Evolutionary conservation across 1,140 invertebrate species (phyloP).

Genomic region (Anagrus nilaparvatae): DNA sequence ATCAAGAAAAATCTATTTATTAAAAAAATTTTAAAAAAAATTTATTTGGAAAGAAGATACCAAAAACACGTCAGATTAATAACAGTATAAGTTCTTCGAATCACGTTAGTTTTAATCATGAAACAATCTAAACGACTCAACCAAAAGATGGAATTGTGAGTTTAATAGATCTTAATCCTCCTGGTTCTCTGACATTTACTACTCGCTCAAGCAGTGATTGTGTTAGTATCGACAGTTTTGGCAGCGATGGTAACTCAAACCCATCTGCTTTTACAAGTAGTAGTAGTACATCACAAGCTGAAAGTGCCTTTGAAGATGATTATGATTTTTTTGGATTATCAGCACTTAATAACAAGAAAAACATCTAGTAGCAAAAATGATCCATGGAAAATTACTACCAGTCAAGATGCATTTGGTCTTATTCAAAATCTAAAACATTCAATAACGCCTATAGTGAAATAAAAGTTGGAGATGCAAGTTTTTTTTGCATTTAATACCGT

Average conservation of each 20-base stretch:
- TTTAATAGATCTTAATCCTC: constrained; percentile 44
- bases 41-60: no score
- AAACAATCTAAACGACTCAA: constrained; percentile 1
- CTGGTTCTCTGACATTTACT: constrained; percentile 61
- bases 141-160: constrained; percentile 10
- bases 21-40: constrained; percentile 33
- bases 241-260: constrained; percentile 56
- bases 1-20: constrained; percentile 30
- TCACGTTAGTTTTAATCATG: no score
- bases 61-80: no score
- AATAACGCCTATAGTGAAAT: constrained; percentile 15
- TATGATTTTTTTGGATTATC: constrained; percentile 49
- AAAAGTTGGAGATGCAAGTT: constrained; percentile 21
- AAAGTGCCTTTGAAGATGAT: constrained; percentile 68
- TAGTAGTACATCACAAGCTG: constrained; percentile 59
- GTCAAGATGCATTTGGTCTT: constrained; percentile 32
- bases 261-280: constrained; percentile 46
- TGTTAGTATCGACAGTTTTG: constrained; percentile 62
- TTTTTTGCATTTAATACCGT: constrained; percentile 28
- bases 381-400: constrained; percentile 31
- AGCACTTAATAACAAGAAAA: constrained; percentile 20
- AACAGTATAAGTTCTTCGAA: no score
- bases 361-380: constrained; percentile 20
- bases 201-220: constrained; percentile 63
- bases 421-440: no score